These are phyloP conservation scores for Sander lucioperca DNA, from an alignment of 2,113 vertebrate genomes.

Conservation along the genomic window DNA sequence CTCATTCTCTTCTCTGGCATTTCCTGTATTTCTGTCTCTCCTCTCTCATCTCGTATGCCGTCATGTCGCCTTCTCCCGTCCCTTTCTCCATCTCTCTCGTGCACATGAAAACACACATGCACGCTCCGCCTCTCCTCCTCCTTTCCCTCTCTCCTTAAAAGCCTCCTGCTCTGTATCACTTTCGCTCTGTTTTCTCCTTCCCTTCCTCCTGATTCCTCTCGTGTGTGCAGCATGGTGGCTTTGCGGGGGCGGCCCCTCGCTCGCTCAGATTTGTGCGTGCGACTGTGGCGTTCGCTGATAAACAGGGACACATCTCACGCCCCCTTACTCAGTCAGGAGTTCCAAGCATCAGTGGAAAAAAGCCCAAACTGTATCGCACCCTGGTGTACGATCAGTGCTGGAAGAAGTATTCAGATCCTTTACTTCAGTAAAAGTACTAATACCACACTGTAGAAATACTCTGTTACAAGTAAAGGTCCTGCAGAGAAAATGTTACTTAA, in stretches of 20 bases:
- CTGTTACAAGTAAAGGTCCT: too few species aligned
- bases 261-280: conserved; percentile 57
- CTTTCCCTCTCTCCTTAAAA: background rate
- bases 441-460: too few species aligned
- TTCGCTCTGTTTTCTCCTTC: conserved; percentile 10
- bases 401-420: too few species aligned
- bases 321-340: conserved; percentile 64
- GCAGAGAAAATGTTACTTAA: too few species aligned
- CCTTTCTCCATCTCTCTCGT: background rate
- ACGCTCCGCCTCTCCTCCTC: background rate
- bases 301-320: conserved; percentile 61
- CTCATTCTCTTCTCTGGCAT: background rate
- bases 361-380: conserved; percentile 63
- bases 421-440: too few species aligned
- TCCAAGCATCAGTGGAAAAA: conserved; percentile 23
- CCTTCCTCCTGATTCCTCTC: conserved; percentile 39
- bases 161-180: conserved; percentile 21
- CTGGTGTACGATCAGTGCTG: conserved; percentile 15
- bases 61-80: background rate
- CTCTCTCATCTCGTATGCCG: background rate
- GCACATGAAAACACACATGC: conserved; percentile 18
- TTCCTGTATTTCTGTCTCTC: conserved; percentile 19
- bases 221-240: conserved; percentile 53
- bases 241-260: conserved; percentile 57
- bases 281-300: conserved; percentile 67